Base-by-base conservation (phyloP, 2,888 invertebrate species). In the Cephus sareptanus region DNA sequence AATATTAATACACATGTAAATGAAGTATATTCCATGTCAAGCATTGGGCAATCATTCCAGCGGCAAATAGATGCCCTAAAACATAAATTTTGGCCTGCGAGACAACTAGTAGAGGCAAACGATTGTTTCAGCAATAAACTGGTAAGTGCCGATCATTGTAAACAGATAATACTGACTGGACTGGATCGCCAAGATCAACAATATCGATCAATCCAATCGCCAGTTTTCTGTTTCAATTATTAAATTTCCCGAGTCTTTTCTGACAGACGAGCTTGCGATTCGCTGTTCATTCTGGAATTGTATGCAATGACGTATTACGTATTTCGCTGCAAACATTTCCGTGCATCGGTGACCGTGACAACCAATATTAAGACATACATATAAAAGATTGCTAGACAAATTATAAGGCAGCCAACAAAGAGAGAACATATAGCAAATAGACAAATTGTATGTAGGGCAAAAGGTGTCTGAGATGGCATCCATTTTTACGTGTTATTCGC, bases 31-130 rank as follows among this genome's bases (percentile, higher is more conserved):
- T 73, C 77, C 68, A 79, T 76, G 75, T 81, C 77, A 86, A 85
- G 82, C 84, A 83, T 76, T 81, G 79, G 79, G 79, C 75, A 77
- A 76, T 77, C 74, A 80, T 81, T 11, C 81, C 73, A 79, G 73
- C 76, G 73, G 56, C 1, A 23, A 23, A 56, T 23, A 56, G 23
- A 56, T 23, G 56, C 2, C 23, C 23, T 9, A 56, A 56, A 56
- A 56, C 9, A 56, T 56, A 23, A 9, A 23, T 56, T 9, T 56
- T 23, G 1, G 2, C 23, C 56, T 56, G 23, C 23, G 9, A 56
- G 56, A 56, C 23, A 9, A 23, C 23, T 23, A 23, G 56, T 2
- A 56, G 9, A 23, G 23, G 9, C 56, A 23, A 56, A 23, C 2
- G 9, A 56, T 9, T 23, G 23, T 9, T 56, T 56, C 9, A 23